A percentile compares a stretch with the other conserved stretches of the same genome.
These are phyloP conservation scores for Sturmia bella DNA, from an alignment of 2,888 invertebrate species.

Conservation along the genomic window DNA sequence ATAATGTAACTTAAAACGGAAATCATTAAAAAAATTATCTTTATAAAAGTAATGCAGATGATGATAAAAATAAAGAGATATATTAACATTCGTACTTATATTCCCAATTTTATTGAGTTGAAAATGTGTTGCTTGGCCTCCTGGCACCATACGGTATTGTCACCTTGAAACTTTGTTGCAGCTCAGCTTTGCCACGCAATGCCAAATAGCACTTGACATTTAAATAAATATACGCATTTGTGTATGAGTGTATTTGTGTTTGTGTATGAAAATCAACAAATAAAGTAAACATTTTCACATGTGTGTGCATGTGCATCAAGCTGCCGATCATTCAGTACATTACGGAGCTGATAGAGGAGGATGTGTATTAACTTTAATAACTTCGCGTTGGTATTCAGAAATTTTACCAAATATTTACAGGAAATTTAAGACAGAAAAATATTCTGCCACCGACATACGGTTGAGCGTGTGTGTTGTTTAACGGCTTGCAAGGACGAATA, in stretches of 20 bases:
- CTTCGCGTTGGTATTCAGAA: slow-evolving; percentile 38
- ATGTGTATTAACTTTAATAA: slow-evolving; percentile 55
- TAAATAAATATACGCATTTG: neutral
- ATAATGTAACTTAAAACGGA: slow-evolving; percentile 44
- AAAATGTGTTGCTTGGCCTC: neutral
- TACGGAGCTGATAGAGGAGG: slow-evolving; percentile 13
- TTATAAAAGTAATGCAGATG: slow-evolving; percentile 32
- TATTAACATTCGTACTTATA: neutral
- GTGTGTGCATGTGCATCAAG: no score
- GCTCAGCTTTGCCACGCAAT: neutral
- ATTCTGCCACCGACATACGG: neutral
- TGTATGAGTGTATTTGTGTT: no score
- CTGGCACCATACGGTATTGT: slow-evolving; percentile 32
- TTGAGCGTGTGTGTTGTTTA: neutral
- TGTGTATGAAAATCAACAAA: no score
- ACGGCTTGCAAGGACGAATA: slow-evolving; percentile 43
- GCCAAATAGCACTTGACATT: slow-evolving; percentile 14
- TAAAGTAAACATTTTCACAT: no score
- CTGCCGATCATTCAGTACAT: neutral
- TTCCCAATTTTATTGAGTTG: neutral
- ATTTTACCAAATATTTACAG: slow-evolving; percentile 53
- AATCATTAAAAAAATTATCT: slow-evolving; percentile 54
- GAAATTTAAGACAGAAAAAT: slow-evolving; percentile 52
- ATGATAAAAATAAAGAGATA: slow-evolving; percentile 1
- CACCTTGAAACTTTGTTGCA: slow-evolving; percentile 53